Evolutionary conservation across 2,113 vertebrate genomes (phyloP).

Genomic region (Leucopsar rothschildi): DNA sequence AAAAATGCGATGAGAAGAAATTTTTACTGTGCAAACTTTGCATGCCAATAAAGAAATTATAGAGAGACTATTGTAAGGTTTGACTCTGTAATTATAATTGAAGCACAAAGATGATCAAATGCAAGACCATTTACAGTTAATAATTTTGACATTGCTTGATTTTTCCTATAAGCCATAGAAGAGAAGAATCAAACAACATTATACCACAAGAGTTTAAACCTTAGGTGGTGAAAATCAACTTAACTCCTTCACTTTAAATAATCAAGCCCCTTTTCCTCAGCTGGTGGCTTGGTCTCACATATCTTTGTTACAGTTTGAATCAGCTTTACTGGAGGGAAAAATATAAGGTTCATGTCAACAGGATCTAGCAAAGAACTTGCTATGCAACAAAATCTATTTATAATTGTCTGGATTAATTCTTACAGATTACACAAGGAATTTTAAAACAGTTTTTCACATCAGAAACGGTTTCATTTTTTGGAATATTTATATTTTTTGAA

Average conservation of each 20-base stretch:
- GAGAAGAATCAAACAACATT: not conserved
- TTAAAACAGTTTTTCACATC: not conserved
- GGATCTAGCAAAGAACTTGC: not conserved
- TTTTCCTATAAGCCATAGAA: not conserved
- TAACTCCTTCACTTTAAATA: not conserved
- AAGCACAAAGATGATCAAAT: conserved; percentile 52
- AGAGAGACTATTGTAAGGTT: conserved; percentile 37
- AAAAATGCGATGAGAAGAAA: not conserved
- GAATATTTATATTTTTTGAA: not conserved
- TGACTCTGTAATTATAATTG: conserved; percentile 44
- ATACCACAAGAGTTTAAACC: not conserved
- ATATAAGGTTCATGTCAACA: not conserved
- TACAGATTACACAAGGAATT: not conserved
- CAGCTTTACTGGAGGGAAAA: not conserved
- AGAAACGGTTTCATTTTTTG: not conserved
- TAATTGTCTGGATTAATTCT: not conserved
- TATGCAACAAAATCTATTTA: not conserved
- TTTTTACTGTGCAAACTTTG: conserved; percentile 30
- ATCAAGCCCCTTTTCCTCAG: not conserved
- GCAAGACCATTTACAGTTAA: conserved; percentile 34
- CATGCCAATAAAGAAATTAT: conserved; percentile 60
- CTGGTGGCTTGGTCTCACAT: not conserved
- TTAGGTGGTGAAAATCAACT: conserved; percentile 34
- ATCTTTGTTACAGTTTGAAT: not conserved
- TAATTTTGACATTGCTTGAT: conserved; percentile 30